These are phyloP conservation scores for Drosophila eugracilis DNA, from an alignment of 1,140 invertebrate species.

Conservation along the genomic window DNA sequence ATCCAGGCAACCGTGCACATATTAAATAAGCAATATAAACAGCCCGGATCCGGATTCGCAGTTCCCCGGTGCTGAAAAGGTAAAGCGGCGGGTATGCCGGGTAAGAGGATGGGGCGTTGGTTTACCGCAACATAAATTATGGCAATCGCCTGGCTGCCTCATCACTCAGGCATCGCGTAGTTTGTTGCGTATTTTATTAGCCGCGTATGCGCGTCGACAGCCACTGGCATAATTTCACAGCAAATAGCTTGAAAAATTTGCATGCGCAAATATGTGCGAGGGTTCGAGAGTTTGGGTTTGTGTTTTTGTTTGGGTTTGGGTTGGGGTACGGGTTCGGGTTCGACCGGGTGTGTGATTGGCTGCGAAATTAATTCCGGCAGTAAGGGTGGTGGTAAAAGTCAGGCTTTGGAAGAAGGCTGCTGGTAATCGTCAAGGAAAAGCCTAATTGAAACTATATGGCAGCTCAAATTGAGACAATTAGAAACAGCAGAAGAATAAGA, in stretches of 20 bases:
- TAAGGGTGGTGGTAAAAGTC: background rate
- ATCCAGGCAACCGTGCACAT: conserved; percentile 76
- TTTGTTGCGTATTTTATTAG: conserved; percentile 78
- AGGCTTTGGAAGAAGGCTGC: conserved; percentile 2
- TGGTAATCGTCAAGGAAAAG: conserved; percentile 25
- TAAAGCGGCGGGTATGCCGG: conserved; percentile 40
- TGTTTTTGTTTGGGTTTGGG: too few species aligned
- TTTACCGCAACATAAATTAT: conserved; percentile 81
- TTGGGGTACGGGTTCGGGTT: too few species aligned
- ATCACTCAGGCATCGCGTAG: conserved; percentile 78
- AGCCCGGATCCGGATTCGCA: conserved; percentile 24
- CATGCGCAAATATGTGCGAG: conserved; percentile 52
- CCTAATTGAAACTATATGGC: conserved; percentile 78
- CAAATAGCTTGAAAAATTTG: conserved; percentile 78
- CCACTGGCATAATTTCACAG: conserved; percentile 70
- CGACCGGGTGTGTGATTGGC: conserved; percentile 9
- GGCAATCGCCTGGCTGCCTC: conserved; percentile 76
- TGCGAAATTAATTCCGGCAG: conserved; percentile 4
- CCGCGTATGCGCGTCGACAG: conserved; percentile 51
- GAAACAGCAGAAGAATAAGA: conserved; percentile 8
- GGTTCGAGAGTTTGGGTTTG: too few species aligned
- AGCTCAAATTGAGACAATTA: conserved; percentile 76
- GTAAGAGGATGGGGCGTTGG: conserved; percentile 20
- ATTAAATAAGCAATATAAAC: conserved; percentile 82
- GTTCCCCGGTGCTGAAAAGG: conserved; percentile 54